phyloP scores from a whole-genome alignment of 2,888 invertebrate species.

The Drosophila ochracea region DNA sequence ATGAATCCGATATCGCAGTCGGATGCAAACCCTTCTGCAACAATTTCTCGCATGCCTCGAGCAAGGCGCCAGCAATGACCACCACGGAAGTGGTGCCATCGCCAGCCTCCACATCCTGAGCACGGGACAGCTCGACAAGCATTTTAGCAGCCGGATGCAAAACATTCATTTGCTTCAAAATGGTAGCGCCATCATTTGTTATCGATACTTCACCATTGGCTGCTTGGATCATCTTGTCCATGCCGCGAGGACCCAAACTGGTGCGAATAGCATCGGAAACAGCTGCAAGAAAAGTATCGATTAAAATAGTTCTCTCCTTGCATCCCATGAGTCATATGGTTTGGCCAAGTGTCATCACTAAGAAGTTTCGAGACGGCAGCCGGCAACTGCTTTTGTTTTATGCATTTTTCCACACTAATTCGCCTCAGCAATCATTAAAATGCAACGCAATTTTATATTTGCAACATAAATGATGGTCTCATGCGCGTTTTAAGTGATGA shows the following conservation, averaged over 20 bases:
- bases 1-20: slow-evolving; percentile 98
- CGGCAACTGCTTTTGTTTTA: slow-evolving; percentile 64
- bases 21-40: slow-evolving; percentile 98
- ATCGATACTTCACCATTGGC: slow-evolving; percentile 99
- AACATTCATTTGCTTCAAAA: slow-evolving; percentile 99
- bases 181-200: slow-evolving; percentile 99
- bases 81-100: slow-evolving; percentile 99
- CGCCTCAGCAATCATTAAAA: not conserved
- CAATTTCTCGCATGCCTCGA: slow-evolving; percentile 97
- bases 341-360: slow-evolving; percentile 46
- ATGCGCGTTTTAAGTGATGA: slow-evolving; percentile 17
- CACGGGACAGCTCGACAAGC: slow-evolving; percentile 99
- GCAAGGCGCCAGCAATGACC: slow-evolving; percentile 97
- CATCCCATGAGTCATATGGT: slow-evolving; percentile 73
- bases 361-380: slow-evolving; percentile 74
- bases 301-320: slow-evolving; percentile 2
- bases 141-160: slow-evolving; percentile 99
- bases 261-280: slow-evolving; percentile 99
- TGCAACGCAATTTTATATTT: not conserved
- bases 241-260: slow-evolving; percentile 98
- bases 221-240: slow-evolving; percentile 99
- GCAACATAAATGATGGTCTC: slow-evolving; percentile 42
- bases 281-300: slow-evolving; percentile 87
- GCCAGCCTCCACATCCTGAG: slow-evolving; percentile 99
- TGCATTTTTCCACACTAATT: slow-evolving; percentile 22